Base-by-base conservation (phyloP, 2,888 invertebrate species). In the Anorthoa munda region DNA sequence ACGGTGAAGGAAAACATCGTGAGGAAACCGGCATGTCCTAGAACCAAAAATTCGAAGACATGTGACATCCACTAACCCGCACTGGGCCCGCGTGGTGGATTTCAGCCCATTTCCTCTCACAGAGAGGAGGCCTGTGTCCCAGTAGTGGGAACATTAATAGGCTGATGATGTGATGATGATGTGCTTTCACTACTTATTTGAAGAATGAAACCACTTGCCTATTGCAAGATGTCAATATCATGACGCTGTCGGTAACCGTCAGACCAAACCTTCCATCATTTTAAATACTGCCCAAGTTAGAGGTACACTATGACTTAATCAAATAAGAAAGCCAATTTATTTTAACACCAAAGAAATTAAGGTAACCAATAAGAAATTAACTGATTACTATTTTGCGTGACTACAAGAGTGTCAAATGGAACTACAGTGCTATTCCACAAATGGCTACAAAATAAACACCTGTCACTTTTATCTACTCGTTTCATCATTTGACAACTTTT, bases 301-400 rank as follows among this genome's bases (percentile, higher is more conserved):
- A 18, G 18, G 3, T 58, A 31, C 7, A 4, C 4, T 17, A 51
- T 50, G 23, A n/a, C 13, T 18, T 26, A n/a, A 45, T 69, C 9
- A 17, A 55, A 66, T 21, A 45, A 46, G 21, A 26, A 46, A 58
- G 21, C 18, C 45, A 53, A 48, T 7, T 9, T 31, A 26, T 46
- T 64, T 59, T 45, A 18, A 39, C 26, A 60, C 11, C 56, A n/a
- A 23, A 55, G 39, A 21, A 63, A 46, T 5, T 71, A 61, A 63
- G 66, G 56, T 63, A 9, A 50, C 50, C n/a, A 26, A 68, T n/a
- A 39, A 67, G 39, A 53, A 79, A 66, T 66, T 70, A 77, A 75
- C 55, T 74, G 73, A 84, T 79, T 72, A 64, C 79, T 64, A 31
- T 73, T 66, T 84, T 72, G 83, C 83, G 85, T 84, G 83, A 84